Conservation (phyloP, 2,113 vertebrate genomes). For the Limnothrissa miodon region DNA sequence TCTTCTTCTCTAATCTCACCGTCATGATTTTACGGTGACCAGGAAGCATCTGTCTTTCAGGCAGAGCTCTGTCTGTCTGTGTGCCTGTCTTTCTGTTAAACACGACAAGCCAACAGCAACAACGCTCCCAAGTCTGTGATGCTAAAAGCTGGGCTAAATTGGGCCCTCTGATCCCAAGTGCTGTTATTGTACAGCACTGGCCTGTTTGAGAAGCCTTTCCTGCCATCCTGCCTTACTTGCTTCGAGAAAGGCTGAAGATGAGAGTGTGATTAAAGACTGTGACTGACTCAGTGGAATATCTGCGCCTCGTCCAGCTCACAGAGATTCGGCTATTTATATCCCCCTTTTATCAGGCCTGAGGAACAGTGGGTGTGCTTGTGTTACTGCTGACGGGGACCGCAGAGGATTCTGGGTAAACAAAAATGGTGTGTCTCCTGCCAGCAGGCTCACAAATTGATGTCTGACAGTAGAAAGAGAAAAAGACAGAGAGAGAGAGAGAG, state of each 20-base stretch:
- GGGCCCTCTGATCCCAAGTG: not conserved
- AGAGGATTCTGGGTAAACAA: not conserved
- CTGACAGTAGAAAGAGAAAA: not conserved
- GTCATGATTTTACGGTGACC: not conserved
- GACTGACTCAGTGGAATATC: not conserved
- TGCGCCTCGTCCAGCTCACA: not conserved
- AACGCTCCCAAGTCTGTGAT: not conserved
- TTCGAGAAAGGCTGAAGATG: not conserved
- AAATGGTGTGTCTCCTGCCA: constrained; percentile 8
- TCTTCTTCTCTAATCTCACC: not conserved
- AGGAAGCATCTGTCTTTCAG: not conserved
- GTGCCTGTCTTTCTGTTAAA: not conserved
- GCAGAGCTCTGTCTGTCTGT: not conserved
- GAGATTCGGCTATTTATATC: not conserved
- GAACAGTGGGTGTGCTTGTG: not conserved
- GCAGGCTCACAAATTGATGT: not conserved
- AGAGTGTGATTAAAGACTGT: not conserved
- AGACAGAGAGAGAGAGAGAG: not conserved
- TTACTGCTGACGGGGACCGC: not conserved
- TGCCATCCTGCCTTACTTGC: not conserved
- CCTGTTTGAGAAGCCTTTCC: not conserved
- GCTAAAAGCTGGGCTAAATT: not conserved
- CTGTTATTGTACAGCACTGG: not conserved
- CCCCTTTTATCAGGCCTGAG: not conserved
- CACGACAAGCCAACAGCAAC: not conserved